phyloP scores from a whole-genome alignment of 2,113 vertebrate genomes.

The Phasianus colchicus region DNA sequence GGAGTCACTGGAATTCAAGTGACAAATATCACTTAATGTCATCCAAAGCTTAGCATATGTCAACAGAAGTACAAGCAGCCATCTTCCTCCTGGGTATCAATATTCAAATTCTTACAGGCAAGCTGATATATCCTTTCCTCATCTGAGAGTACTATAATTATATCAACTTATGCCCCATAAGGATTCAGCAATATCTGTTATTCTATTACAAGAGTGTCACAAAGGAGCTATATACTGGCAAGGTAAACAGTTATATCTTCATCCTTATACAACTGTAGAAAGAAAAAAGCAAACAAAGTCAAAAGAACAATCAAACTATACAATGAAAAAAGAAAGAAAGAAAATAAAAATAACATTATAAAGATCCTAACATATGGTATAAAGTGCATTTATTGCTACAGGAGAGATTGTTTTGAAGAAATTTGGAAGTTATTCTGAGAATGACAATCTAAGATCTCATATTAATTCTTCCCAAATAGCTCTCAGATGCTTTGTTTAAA shows the following conservation, averaged over 20 bases:
- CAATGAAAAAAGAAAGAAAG: background rate
- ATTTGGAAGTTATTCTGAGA: background rate
- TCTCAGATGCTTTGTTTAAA: background rate
- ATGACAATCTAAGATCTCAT: background rate
- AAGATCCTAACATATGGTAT: fast-evolving
- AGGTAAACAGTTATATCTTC: background rate
- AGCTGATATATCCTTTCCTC: background rate
- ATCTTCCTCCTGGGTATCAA: background rate
- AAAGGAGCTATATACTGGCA: background rate
- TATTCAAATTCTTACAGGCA: background rate
- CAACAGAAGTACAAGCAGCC: background rate
- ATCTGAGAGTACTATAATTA: background rate
- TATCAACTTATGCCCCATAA: background rate
- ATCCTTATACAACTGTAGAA: background rate
- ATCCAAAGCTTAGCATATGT: background rate
- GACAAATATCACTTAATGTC: background rate
- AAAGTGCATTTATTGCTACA: background rate
- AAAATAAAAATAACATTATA: background rate
- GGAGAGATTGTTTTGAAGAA: background rate
- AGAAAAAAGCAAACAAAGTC: background rate
- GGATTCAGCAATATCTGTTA: background rate
- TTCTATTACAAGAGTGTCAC: background rate
- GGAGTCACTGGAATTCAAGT: background rate
- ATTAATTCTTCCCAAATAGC: background rate
- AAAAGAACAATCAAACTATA: background rate